Conservation (phyloP, 2,888 invertebrate species). For the Watsonalla cultraria region DNA sequence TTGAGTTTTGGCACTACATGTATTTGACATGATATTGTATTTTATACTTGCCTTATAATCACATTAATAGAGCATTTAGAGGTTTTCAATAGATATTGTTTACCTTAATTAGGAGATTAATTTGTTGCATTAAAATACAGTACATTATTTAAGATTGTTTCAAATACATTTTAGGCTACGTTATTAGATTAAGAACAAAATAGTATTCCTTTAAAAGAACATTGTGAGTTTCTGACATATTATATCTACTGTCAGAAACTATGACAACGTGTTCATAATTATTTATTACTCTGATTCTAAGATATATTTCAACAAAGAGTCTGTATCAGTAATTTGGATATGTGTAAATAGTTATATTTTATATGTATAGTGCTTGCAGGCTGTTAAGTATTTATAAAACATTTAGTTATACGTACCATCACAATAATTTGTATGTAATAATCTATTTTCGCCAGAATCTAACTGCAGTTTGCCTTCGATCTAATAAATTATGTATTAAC, state of each 20-base stretch:
- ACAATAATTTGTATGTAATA: constrained; percentile 31
- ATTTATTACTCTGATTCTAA: constrained; percentile 52
- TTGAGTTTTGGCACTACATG: constrained; percentile 28
- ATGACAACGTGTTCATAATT: constrained; percentile 48
- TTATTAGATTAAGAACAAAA: constrained; percentile 46
- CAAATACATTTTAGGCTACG: constrained; percentile 41
- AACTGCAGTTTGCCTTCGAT: constrained; percentile 37
- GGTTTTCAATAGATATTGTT: constrained; percentile 17
- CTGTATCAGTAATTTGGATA: constrained; percentile 36
- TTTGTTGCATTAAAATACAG: constrained; percentile 18
- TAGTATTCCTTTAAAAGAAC: constrained; percentile 57
- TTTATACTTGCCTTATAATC: constrained; percentile 34
- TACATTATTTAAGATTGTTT: constrained; percentile 21
- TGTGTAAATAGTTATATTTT: constrained; percentile 62
- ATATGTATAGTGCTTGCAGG: constrained; percentile 69
- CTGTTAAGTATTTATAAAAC: constrained; percentile 66
- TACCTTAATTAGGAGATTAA: constrained; percentile 31
- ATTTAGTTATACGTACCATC: constrained; percentile 42
- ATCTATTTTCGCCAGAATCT: constrained; percentile 36
- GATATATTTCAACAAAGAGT: constrained; percentile 23
- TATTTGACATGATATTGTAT: constrained; percentile 14
- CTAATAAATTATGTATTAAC: constrained; percentile 47
- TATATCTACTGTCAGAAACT: constrained; percentile 40
- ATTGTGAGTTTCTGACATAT: constrained; percentile 28
- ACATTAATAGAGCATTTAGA: constrained; percentile 18